Base-by-base conservation (phyloP, 2,797 vertebrate genomes). In the Chloroceryle amazona region DNA sequence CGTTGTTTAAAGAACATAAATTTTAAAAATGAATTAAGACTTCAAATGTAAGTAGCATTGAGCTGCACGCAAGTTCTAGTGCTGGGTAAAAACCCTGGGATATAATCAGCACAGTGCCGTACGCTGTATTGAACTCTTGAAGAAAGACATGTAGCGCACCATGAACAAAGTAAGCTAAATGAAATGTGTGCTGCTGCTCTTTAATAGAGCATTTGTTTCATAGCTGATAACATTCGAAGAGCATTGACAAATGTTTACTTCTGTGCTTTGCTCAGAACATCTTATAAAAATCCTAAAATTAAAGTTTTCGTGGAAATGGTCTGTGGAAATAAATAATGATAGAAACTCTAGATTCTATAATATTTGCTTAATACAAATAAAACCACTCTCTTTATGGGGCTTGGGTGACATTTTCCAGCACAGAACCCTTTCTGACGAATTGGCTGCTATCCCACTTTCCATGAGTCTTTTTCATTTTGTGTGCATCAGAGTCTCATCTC, bases 321-420 rank as follows among this genome's bases (percentile, higher is more conserved):
- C 5, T 13, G 9, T 80, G 65, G 66, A 60, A 95, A n/a, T 68
- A 95, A 79, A 17, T 96, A 13, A n/a, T 29, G 29, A n/a, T 63
- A 60, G 39, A 75, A 90, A 51, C 4, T 78, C 33, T 61, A 25
- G 8, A 19, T 60, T 58, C 46, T 67, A 20, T 57, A 3, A 54
- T 91, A 18, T 86, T 94, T 90, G n/a, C 66, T 57, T 83, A 55
- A 52, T 62, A 55, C n/a, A 86, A 79, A 70, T 65, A 89, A 91
- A 70, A 26, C 35, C n/a, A n/a, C 72, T 89, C 79, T 91, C 35
- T 90, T 93, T 81, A 33, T 16, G 19, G 67, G 46, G 44, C 18
- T 28, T 54, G 51, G 35, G 70, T 81, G 68, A n/a, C 20, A 37
- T 82, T 82, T 7, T 1, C 35, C 55, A 90, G 42, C 51, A 81